Evolutionary conservation across 2,113 vertebrate genomes (phyloP), one percentile per base, ranked within the genome.

Genomic region (Leptocoma aspasia): DNA sequence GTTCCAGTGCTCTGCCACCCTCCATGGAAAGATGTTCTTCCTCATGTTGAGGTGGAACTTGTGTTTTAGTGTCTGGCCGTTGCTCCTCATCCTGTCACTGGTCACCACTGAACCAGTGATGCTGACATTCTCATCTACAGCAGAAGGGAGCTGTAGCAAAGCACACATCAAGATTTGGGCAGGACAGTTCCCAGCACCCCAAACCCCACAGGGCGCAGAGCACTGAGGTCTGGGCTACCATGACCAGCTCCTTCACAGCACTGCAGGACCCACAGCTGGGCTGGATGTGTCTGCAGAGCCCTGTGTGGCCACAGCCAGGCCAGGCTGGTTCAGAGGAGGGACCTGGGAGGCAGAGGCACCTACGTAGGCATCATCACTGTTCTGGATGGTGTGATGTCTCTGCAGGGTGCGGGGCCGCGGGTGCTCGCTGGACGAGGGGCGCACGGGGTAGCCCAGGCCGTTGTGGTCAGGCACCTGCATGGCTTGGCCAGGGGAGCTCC

Each of bases 381-480:
- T 99, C 98, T 99, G 99, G 92, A 99, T 99, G 91, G 99, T 99
- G 98, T 99, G 99, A 94, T 99, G 99, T 82, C 99, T 98, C 98
- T 99, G 99, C 90, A 99, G 98, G 54, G 98, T 96, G 72, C 99
- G 96, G 84, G 98, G 96, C 97, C 99, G 98, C 42, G 98, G 98
- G 49, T 98, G 96, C 56, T 99, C 98, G 7, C 86, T 96, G 97
- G 98, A 97, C 2, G 97, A 44, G 5, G 97, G 96, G 57, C 98
- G 98, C 8, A 97, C 87, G 2, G 98, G 90, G 86, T 99, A 99
- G 69, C 98, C 98, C 31, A 98, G 97, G 7, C 98, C 99, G 8
- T 99, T 99, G 73, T 98, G 99, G 84, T 99, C 99, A 15, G 98
- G 98, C 88, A 99, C 98, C 94, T 99, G 99, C 98, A 99, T 98